These are phyloP conservation scores for Miltochrista miniata DNA, from an alignment of 2,888 invertebrate genomes.

Conservation along the genomic window DNA sequence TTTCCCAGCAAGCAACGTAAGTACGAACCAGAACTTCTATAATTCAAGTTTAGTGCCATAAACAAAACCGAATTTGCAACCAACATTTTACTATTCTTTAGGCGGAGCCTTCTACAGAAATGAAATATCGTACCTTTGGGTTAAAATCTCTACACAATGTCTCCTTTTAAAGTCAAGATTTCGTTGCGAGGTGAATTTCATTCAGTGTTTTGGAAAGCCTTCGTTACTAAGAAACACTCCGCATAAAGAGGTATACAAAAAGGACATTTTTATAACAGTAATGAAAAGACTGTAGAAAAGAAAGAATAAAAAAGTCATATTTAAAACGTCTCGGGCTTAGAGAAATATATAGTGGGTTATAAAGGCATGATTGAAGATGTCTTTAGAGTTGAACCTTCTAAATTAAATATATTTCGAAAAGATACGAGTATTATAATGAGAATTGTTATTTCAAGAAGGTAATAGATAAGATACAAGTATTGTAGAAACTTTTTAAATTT, in stretches of 20 bases:
- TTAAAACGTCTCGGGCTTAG: conserved; percentile 21
- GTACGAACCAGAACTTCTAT: not conserved
- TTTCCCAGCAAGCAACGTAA: no score
- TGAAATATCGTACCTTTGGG: conserved; percentile 7
- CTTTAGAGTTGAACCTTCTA: not conserved
- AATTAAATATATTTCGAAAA: not conserved
- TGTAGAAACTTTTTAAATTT: no score
- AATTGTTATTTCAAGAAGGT: no score
- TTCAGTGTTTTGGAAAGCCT: conserved; percentile 20
- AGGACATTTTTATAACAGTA: conserved; percentile 20
- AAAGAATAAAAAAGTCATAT: conserved; percentile 30
- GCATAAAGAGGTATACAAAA: conserved; percentile 17
- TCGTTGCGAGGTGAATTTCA: conserved; percentile 15
- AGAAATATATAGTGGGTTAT: conserved; percentile 6
- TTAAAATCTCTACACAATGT: conserved; percentile 12
- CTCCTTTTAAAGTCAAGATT: conserved; percentile 14
- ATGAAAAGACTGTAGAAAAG: conserved; percentile 24
- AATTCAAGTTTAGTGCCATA: not conserved
- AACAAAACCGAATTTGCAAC: conserved; percentile 1
- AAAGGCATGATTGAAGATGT: not conserved
- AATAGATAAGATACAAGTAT: no score
- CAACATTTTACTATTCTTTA: conserved; percentile 2
- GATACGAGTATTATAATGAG: not conserved
- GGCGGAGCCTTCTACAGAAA: conserved; percentile 12
- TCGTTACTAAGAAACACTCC: conserved; percentile 18